Base-by-base conservation (phyloP, 2,888 invertebrate genomes). In the Macaria notata region DNA sequence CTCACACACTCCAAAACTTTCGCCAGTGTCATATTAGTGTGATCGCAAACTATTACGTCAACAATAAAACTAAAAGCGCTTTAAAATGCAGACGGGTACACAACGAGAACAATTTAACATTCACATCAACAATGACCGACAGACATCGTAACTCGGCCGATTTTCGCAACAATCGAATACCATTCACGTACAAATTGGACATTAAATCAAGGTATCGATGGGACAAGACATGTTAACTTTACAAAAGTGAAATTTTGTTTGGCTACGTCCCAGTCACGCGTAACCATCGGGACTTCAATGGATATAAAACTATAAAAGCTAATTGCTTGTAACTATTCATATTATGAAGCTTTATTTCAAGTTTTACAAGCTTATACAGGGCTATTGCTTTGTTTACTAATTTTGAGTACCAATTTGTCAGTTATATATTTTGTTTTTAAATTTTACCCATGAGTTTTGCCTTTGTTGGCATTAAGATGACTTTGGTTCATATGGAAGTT, bases 141-240 rank as follows among this genome's bases (percentile, higher is more conserved):
- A 63, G 55, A 53, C 43, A 65, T 69, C 76, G 78, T 81, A 72
- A 67, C 7, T 8, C 58, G 63, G 68, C 69, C 74, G 72, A 76
- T 73, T 83, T 84, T 83, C 83, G 80, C 82, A 84, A 83, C 49
- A 39, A 62, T 58, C 69, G 55, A 63, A 74, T 69, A 62, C 70
- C 31, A 39, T 60, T 52, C 58, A 46, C 64, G 64, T 69, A 72
- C 66, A 63, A 64, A 59, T 68, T 71, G 72, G 63, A 67, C 62
- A 64, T 66, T 62, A 70, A 19, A 19, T 74, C 71, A 76, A 78
- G 79, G 79, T 70, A 81, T 79, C 80, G 75, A 19, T 2, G 19
- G 19, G 19, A 38, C 36, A n/a, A 36, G 77, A 82, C 78, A 73
- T 77, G 77, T 66, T 71, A 61, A 19, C 19, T 19, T 19, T 19